Base-by-base conservation (phyloP, 1,140 invertebrate species). In the Triops cancriformis region DNA sequence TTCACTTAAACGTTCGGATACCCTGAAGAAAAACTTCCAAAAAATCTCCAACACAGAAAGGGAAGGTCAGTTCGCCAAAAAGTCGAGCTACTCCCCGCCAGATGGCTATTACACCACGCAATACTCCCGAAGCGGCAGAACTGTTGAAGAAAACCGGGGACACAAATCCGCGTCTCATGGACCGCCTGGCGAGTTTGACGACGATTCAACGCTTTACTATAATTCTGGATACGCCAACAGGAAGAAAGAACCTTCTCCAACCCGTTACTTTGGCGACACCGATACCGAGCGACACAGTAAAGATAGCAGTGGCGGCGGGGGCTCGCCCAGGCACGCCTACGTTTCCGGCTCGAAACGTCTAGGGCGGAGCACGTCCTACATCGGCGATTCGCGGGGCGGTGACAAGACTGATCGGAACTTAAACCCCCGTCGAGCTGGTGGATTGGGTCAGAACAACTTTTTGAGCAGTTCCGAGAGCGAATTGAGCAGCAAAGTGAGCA, bases 191-290 rank as follows among this genome's bases (percentile, higher is more conserved):
- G 51, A 64, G 23, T 64, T 64, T 23, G 51, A 64, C 14, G n/a
- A 64, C 14, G 51, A 64, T 14, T 64, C 51, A 23, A 18, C 51
- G 18, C 18, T 64, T 23, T 64, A 64, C 18, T 64, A 12, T 23
- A 64, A 9, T 9, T 6, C 51, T 5, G 3, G 23, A 9, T 64
- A 64, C 51, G 51, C 51, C 10, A 64, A 64, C 51, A 64, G 51
- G 51, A 64, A 64, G 51, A 64, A 64, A 23, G 51, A 64, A 9
- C 51, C 51, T 64, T 64, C 51, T 18, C 51, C 51, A 5, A 64
- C 14, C 18, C 87, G 92, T 41, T 93, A 93, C 86, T 93, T 93
- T 83, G 92, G 92, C 1, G 92, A 93, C 83, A 93, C 91, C 1
- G 92, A 93, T 82, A 74, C 43, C 18, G 80, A 80, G 73, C 37